phyloP scores from a whole-genome alignment of 2,797 vertebrate species.

The Alosa sapidissima region DNA sequence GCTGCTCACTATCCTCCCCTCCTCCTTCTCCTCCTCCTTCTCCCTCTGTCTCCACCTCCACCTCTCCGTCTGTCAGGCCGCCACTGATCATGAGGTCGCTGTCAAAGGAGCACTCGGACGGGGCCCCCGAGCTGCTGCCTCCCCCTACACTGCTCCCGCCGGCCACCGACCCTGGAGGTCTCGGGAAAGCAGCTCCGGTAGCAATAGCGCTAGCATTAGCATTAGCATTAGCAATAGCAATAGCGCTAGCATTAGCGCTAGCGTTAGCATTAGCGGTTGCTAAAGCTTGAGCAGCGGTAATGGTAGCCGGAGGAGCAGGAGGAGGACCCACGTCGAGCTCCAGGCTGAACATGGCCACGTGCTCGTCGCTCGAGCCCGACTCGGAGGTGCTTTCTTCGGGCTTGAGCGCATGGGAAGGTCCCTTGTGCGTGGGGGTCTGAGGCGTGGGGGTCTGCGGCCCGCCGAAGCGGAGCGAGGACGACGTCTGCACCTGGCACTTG shows the following conservation, averaged over 20 bases:
- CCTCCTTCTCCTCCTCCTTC: slow-evolving; percentile 46
- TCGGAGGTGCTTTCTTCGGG: slow-evolving; percentile 69
- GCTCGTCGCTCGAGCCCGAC: slow-evolving; percentile 72
- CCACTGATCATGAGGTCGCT: slow-evolving; percentile 65
- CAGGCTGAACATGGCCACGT: slow-evolving; percentile 69
- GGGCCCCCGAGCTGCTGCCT: slow-evolving; percentile 73
- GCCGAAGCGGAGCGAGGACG: slow-evolving; percentile 83
- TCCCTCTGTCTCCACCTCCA: slow-evolving; percentile 47
- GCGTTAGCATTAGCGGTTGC: background rate
- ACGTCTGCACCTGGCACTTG: slow-evolving; percentile 86
- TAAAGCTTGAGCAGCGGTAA: background rate
- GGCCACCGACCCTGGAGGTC: background rate
- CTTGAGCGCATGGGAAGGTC: background rate
- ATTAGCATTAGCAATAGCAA: background rate
- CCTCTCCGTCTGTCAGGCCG: slow-evolving; percentile 56
- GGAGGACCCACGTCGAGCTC: slow-evolving; percentile 63
- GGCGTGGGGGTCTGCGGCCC: slow-evolving; percentile 55
- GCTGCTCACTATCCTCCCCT: slow-evolving; percentile 25
- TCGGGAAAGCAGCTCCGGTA: background rate
- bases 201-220: background rate
- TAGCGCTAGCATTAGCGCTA: background rate
- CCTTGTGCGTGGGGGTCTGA: background rate
- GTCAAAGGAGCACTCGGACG: slow-evolving; percentile 76
- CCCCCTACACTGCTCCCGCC: slow-evolving; percentile 22
- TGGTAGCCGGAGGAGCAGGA: slow-evolving; percentile 24